Percentiles rank a stretch among this genome's conserved stretches.
These are phyloP conservation scores for Emydoidea blandingii DNA, from an alignment of 2,797 vertebrate genomes.

Conservation along the genomic window DNA sequence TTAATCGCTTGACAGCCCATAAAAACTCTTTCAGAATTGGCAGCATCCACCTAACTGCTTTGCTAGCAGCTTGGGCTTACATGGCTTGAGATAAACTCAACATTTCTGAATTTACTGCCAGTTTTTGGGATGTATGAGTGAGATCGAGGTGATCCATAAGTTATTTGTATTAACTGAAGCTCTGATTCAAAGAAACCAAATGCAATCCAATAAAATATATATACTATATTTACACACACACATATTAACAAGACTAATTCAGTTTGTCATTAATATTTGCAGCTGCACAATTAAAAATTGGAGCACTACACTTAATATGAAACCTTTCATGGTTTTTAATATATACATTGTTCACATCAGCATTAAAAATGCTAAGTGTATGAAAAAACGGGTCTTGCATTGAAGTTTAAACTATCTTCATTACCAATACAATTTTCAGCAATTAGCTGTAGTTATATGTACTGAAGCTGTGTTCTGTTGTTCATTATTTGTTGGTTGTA, in stretches of 20 bases:
- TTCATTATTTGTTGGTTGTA: neutral
- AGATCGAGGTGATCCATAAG: constrained; percentile 25
- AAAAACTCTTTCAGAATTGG: constrained; percentile 51
- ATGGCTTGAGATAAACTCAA: constrained; percentile 10
- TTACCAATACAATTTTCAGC: neutral
- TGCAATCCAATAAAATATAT: fast-evolving
- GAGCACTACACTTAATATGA: neutral
- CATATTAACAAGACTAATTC: neutral
- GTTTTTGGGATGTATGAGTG: neutral
- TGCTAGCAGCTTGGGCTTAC: constrained; percentile 50
- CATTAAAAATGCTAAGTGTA: neutral
- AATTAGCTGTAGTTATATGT: neutral
- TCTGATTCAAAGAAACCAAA: neutral
- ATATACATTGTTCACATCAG: neutral
- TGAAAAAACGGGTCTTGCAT: neutral
- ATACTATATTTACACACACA: neutral
- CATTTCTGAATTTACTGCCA: constrained; percentile 10
- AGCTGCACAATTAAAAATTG: neutral
- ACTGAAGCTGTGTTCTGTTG: neutral
- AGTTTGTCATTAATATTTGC: neutral
- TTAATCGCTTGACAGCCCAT: neutral
- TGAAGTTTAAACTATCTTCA: neutral
- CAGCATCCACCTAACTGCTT: constrained; percentile 46
- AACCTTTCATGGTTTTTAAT: neutral
- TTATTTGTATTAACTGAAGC: neutral